Conservation (phyloP, 1,140 invertebrate species). For the Drosophila parabipectinata region DNA sequence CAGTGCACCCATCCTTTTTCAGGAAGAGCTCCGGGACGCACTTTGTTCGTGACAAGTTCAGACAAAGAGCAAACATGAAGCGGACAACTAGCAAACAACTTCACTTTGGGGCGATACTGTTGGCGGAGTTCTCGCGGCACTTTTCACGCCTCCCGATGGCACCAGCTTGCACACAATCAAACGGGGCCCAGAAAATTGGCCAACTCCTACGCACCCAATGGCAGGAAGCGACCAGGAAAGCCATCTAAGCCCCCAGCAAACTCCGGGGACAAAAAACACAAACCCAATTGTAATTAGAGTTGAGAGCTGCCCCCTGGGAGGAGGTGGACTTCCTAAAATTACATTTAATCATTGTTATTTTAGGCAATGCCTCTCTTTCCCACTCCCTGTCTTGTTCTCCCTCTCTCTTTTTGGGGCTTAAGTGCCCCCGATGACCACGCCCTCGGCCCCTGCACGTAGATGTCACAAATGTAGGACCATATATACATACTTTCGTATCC, state of each 20-base stretch:
- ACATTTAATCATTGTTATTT: slow-evolving; percentile 57
- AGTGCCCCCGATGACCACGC: slow-evolving; percentile 33
- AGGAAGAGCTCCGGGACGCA: slow-evolving; percentile 17
- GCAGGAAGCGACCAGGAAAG: background rate
- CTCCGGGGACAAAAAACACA: slow-evolving; percentile 13
- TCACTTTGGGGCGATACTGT: slow-evolving; percentile 30
- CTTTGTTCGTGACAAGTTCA: slow-evolving; percentile 68
- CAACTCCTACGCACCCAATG: slow-evolving; percentile 25
- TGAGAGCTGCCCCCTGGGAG: slow-evolving; percentile 10
- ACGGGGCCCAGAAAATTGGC: slow-evolving; percentile 24
- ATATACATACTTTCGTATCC: background rate
- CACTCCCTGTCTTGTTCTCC: background rate
- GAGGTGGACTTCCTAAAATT: slow-evolving; percentile 30
- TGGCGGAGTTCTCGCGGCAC: slow-evolving; percentile 41
- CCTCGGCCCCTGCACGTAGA: slow-evolving; percentile 21
- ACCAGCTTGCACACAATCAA: slow-evolving; percentile 15
- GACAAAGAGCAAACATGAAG: slow-evolving; percentile 64
- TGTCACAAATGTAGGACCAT: slow-evolving; percentile 27
- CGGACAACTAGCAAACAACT: slow-evolving; percentile 51
- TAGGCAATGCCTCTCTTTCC: slow-evolving; percentile 7
- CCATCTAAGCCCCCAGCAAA: background rate
- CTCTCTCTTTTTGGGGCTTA: slow-evolving; percentile 4
- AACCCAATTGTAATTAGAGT: slow-evolving; percentile 56
- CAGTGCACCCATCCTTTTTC: slow-evolving; percentile 2
- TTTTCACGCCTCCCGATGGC: slow-evolving; percentile 58